phyloP scores from a whole-genome alignment of 2,888 invertebrate species.

The Octonoba sinensis region DNA sequence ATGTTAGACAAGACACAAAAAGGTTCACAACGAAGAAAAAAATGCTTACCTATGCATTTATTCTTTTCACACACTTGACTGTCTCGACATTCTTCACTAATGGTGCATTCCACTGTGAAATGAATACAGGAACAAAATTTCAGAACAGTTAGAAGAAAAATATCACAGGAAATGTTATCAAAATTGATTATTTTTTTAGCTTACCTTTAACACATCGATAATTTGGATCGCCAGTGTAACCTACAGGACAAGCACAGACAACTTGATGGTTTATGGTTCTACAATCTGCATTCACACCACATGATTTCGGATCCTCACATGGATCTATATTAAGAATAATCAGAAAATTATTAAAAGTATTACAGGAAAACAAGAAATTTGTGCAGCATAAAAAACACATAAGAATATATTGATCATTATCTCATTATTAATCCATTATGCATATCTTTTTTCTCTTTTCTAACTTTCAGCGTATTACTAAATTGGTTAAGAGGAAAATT shows the following conservation, averaged over 20 bases:
- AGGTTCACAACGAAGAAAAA: background rate
- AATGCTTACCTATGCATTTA: constrained; percentile 63
- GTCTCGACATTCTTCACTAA: constrained; percentile 63
- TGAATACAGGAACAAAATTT: background rate
- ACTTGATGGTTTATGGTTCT: constrained; percentile 65
- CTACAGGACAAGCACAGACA: constrained; percentile 79
- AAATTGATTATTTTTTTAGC: background rate
- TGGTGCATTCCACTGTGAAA: constrained; percentile 62
- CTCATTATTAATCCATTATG: no score
- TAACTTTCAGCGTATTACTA: no score
- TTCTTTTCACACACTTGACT: constrained; percentile 65
- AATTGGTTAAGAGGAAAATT: no score
- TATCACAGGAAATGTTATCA: background rate
- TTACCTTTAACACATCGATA: constrained; percentile 60
- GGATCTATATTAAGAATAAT: constrained; percentile 52
- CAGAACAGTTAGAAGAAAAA: background rate
- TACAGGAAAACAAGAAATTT: background rate
- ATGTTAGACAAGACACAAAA: background rate
- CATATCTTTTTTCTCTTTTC: no score
- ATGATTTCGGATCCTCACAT: constrained; percentile 61
- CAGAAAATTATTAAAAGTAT: background rate
- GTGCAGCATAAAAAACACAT: no score
- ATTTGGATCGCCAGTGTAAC: constrained; percentile 80
- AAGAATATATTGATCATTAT: no score
- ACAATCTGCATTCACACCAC: constrained; percentile 66